Conservation (phyloP, 1,140 invertebrate species). For the Macrobrachium nipponense region DNA sequence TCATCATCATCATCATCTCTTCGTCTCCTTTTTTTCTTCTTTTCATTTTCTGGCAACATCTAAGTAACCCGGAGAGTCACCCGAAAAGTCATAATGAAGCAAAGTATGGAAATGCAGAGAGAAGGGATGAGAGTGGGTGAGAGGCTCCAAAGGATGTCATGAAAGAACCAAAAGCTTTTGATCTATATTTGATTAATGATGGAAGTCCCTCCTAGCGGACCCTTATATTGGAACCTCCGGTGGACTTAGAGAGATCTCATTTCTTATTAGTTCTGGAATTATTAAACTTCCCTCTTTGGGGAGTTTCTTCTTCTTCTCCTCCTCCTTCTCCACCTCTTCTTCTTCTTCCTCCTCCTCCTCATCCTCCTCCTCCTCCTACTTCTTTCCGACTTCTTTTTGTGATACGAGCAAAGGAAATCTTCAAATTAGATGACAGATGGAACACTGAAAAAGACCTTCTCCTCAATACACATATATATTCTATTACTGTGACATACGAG, state of each 20-base stretch:
- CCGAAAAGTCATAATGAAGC: slow-evolving; percentile 59
- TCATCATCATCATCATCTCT: slow-evolving; percentile 10
- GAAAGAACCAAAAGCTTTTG: slow-evolving; percentile 57
- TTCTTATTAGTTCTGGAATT: slow-evolving; percentile 20
- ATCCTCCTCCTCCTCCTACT: background rate
- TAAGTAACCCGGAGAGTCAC: slow-evolving; percentile 37
- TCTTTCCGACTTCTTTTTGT: no score
- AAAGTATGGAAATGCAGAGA: slow-evolving; percentile 62
- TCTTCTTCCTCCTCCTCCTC: background rate
- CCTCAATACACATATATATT: background rate
- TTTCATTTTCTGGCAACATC: slow-evolving; percentile 19
- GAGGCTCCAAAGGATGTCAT: slow-evolving; percentile 38
- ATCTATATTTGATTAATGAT: slow-evolving; percentile 63
- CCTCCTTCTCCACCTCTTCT: background rate
- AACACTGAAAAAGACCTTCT: background rate
- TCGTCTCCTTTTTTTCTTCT: background rate
- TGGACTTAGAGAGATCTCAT: background rate
- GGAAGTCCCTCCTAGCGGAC: slow-evolving; percentile 17
- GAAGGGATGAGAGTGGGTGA: slow-evolving; percentile 38
- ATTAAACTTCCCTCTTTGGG: slow-evolving; percentile 5
- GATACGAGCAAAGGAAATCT: no score
- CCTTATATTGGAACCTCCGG: slow-evolving; percentile 37
- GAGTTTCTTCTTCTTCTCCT: slow-evolving; percentile 2
- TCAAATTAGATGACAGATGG: no score
- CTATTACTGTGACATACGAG: background rate